Evolutionary conservation across 2,888 invertebrate genomes (phyloP).

Genomic region (Hirtodrosophila confusa): DNA sequence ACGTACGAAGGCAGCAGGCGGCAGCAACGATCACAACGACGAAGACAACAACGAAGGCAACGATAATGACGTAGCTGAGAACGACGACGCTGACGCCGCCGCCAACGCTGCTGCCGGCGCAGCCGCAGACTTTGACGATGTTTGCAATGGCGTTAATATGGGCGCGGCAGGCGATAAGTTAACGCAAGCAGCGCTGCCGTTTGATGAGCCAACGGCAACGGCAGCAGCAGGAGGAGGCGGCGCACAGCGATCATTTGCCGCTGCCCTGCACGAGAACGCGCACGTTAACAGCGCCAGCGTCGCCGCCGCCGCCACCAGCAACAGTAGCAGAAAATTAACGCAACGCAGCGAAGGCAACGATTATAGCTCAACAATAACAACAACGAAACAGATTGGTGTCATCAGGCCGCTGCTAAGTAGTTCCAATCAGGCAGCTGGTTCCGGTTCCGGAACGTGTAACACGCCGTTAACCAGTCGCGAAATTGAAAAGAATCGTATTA

Average conservation of each 20-base stretch:
- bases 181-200: constrained; percentile 41
- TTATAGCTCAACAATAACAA: constrained; percentile 17
- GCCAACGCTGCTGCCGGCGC: constrained; percentile 24
- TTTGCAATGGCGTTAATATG: constrained; percentile 64
- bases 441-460: constrained; percentile 19
- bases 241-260: constrained; percentile 62
- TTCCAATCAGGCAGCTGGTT: constrained; percentile 29
- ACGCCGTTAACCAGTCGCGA: constrained; percentile 86
- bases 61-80: constrained; percentile 30
- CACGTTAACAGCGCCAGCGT: constrained; percentile 67
- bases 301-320: constrained; percentile 11
- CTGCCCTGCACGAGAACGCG: constrained; percentile 64
- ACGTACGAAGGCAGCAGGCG: no score
- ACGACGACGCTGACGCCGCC: constrained; percentile 22
- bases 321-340: constrained; percentile 32
- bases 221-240: constrained; percentile 53
- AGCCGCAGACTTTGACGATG: constrained; percentile 15
- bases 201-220: constrained; percentile 41
- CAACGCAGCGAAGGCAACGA: constrained; percentile 28
- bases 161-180: constrained; percentile 63
- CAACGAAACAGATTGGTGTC: constrained; percentile 85
- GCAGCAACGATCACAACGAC: constrained; percentile 23
- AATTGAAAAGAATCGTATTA: constrained; percentile 89
- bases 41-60: constrained; percentile 19
- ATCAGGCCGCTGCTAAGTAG: constrained; percentile 85